Evolutionary conservation across 2,797 vertebrate species (phyloP), one percentile per base, ranked within the genome.

Genomic region (Calcarius lapponicus): DNA sequence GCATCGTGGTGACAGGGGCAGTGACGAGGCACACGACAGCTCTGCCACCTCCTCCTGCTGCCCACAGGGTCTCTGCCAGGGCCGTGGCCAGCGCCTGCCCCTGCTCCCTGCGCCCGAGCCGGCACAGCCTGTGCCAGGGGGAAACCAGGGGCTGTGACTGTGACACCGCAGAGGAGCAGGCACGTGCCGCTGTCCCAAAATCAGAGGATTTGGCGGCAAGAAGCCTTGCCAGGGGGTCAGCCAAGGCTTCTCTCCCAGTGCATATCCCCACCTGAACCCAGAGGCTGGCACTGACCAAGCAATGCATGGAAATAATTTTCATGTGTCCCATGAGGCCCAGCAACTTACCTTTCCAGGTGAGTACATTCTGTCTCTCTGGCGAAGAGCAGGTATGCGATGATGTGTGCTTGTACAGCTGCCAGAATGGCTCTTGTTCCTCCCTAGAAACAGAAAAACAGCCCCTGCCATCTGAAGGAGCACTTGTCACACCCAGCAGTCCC

Each of bases 381-480:
- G 53, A 99, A 99, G 70, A 99, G 95, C 91, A 99, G 93, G 91
- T 98, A 64, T 91, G 98, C 98, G 88, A 99, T 97, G 93, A 99
- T 80, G 26, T 97, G 96, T 3, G 98, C 98, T 94, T 99, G 99
- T 6, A 99, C 96, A 5, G 97, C 98, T 97, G 98, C 99, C 98
- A 99, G 98, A 72, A 99, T 69, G 48, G 98, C 96, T 66, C 92
- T 93, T 5, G 97, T 84, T 64, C 98, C 98, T 14, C 98, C 98
- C 99, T 99, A 74, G 32, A 91, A 62, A 47, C 71, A 95, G n/a
- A 64, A 53, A 45, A 67, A 36, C 29, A 79, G 4, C 29, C 25
- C 22, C 54, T 25, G 40, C 38, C 22, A 1, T 8, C 64, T 18
- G 29, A 25, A 9, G 1, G 1, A 24, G 69, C 28, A 9, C 1